These are phyloP conservation scores for Virgularia gustaviana DNA, from an alignment of 92 coral and sea anemone genomes.

Conservation along the genomic window DNA sequence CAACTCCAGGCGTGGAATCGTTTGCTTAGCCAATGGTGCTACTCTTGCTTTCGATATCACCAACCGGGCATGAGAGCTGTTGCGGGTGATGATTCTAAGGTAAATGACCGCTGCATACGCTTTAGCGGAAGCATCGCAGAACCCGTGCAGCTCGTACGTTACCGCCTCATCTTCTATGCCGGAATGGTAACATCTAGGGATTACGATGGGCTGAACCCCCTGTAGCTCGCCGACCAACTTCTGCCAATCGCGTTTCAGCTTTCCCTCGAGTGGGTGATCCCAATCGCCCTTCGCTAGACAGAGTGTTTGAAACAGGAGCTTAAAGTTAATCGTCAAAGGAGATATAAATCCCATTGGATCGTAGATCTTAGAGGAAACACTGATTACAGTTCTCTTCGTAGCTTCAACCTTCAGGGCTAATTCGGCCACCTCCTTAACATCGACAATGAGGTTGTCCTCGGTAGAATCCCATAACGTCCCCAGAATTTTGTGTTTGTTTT, in stretches of 20 bases:
- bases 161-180: slow-evolving; percentile 18
- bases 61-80: slow-evolving; percentile 14
- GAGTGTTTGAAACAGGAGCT: slow-evolving; percentile 44
- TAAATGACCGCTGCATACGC: slow-evolving; percentile 54
- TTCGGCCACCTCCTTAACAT: slow-evolving; percentile 4
- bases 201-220: slow-evolving; percentile 9
- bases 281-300: slow-evolving; percentile 41
- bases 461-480: slow-evolving; percentile 24
- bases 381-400: slow-evolving; percentile 31
- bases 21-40: slow-evolving; percentile 35
- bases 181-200: slow-evolving; percentile 33
- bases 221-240: slow-evolving; percentile 33
- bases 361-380: slow-evolving; percentile 40
- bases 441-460: slow-evolving; percentile 29
- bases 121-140: slow-evolving; percentile 38
- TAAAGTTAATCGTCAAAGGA: slow-evolving; percentile 34
- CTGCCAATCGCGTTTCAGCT: slow-evolving; percentile 28
- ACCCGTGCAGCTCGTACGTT: slow-evolving; percentile 40
- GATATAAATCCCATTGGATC: slow-evolving; percentile 49
- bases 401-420: slow-evolving; percentile 5
- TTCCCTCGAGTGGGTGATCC: slow-evolving; percentile 39
- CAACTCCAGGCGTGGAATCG: slow-evolving; percentile 49
- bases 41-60: slow-evolving; percentile 46
- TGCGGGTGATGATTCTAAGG: slow-evolving; percentile 36
- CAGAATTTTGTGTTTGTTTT: not conserved